phyloP scores from a whole-genome alignment of 2,888 invertebrate genomes.

The Ametastegia equiseti region DNA sequence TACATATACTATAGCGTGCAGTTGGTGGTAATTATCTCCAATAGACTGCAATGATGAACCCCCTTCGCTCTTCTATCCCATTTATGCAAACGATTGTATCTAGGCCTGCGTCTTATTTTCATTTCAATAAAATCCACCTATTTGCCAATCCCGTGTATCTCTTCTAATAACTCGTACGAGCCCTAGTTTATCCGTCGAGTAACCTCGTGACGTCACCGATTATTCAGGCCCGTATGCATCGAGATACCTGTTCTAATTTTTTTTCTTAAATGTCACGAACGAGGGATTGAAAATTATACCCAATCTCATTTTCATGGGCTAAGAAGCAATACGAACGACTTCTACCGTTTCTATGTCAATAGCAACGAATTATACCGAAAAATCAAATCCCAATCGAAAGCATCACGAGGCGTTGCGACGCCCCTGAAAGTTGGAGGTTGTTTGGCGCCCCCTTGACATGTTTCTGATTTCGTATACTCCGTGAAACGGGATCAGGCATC shows the following conservation, averaged over 20 bases:
- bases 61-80: not conserved
- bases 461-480: not conserved
- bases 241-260: not conserved
- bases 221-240: not conserved
- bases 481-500: not conserved
- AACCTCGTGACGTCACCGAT: not conserved
- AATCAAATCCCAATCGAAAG: not conserved
- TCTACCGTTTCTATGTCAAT: too few species aligned
- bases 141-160: not conserved
- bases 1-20: too few species aligned
- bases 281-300: not conserved
- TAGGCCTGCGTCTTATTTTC: not conserved
- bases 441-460: conserved; percentile 5
- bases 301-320: not conserved
- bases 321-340: not conserved
- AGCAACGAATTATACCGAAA: too few species aligned
- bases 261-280: not conserved
- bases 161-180: conserved; percentile 5
- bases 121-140: not conserved
- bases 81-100: not conserved
- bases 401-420: not conserved
- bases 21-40: too few species aligned
- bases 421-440: not conserved
- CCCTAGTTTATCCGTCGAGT: conserved; percentile 26
- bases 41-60: not conserved